Evolutionary conservation across 2,888 invertebrate genomes (phyloP), one percentile per base, ranked within the genome.

Genomic region (Ischnus inquisitorius): DNA sequence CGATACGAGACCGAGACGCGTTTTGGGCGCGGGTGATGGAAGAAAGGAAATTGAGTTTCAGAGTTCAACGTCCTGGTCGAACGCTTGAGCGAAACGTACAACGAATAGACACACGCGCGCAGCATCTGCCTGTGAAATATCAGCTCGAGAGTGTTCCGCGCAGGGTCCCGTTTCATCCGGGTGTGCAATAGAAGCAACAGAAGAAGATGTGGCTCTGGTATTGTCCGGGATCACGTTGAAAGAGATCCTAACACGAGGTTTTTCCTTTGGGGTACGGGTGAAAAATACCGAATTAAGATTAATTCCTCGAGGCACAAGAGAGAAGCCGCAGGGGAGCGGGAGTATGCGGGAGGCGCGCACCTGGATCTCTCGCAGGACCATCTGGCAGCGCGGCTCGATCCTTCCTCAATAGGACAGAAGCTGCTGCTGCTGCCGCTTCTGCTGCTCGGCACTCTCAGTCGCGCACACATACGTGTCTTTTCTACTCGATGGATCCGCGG

Each of bases 221-320:
- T 84, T 84, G 81, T 84, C 39, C 69, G 64, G 39, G 34, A 64
- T 19, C 64, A 75, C 78, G 78, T 34, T 78, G 64, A 69, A 71
- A 84, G 46, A 39, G 64, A 69, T 75, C 77, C 62, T 8, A 34
- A 81, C 74, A n/a, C 65, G 57, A 28, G 48, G 48, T 39, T 34
- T 74, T 78, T 46, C 60, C 68, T 64, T 51, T 48, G 74, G 46
- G 65, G 48, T 84, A 46, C 34, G 34, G 69, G 84, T 71, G 81
- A 81, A 79, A 76, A 84, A 81, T 84, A 81, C 75, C 69, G 75
- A 69, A 75, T 81, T 65, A 74, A 68, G 68, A 78, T 81, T 84
- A 81, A 83, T 80, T 64, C 25, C 46, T 62, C 46, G 48, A 43
- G 71, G 41, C 22, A 74, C 41, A 16, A n/a, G 3, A 34, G 22